Conservation (phyloP, 2,888 invertebrate species). For the Merodon equestris region DNA sequence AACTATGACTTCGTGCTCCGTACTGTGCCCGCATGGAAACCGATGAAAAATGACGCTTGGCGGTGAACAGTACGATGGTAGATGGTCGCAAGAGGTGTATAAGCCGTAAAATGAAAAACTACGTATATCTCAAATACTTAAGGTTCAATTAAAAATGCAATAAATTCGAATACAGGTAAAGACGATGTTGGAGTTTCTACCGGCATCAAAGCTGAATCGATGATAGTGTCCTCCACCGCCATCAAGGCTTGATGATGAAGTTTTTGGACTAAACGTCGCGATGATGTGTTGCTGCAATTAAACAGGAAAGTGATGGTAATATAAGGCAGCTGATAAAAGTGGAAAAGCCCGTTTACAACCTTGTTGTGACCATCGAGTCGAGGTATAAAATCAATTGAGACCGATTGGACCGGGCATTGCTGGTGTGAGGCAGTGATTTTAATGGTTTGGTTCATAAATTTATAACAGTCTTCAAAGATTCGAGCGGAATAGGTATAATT, state of each 20-base stretch:
- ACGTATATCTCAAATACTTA: constrained; percentile 26
- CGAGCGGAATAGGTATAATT: no score
- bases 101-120: constrained; percentile 6
- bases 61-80: no score
- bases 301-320: neutral
- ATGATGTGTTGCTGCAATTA: neutral
- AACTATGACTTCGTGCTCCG: constrained; percentile 8
- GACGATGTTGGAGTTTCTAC: constrained; percentile 5
- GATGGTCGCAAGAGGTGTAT: no score
- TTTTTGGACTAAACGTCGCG: no score
- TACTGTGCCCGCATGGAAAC: neutral
- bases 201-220: neutral
- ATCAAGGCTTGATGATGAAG: constrained; percentile 6
- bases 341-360: neutral
- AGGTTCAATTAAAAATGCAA: constrained; percentile 44
- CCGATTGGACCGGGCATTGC: no score
- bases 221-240: neutral
- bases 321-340: neutral
- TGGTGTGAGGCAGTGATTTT: no score
- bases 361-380: no score
- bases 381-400: no score
- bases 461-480: no score
- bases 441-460: no score
- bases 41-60: neutral
- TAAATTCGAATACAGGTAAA: constrained; percentile 10